Base-by-base conservation (phyloP, 2,888 invertebrate species). In the Anoplius nigerrimus region DNA sequence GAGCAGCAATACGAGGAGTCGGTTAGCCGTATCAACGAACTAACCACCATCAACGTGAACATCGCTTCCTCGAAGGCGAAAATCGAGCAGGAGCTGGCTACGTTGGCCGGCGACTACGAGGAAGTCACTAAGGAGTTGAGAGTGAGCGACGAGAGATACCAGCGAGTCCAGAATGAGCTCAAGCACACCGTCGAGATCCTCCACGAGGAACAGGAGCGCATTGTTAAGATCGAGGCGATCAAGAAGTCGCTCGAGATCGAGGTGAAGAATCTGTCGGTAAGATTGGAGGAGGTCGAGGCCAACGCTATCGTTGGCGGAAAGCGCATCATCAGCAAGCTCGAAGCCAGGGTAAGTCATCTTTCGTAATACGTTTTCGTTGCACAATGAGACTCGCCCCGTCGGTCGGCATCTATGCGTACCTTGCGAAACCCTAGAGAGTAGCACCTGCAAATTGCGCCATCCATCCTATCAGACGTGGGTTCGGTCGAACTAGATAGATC, bases 221-320 rank as follows among this genome's bases (percentile, higher is more conserved):
- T 97, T 85, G 95, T 98, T 86, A 98, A 98, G 92, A 96, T 98
- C 90, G 98, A 98, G 91, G 94, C 98, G 83, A 95, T 98, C 91
- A 97, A 98, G 93, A 98, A 98, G 92, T 96, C 97, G 74, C 93
- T 98, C 87, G 98, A 98, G 91, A 97, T 97, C 89, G 98, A 98
- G 92, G 97, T 98, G 84, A 97, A 97, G 94, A 97, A 97, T 90
- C 91, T 98, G 89, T 95, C 96, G 81, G 92, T 97, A 82, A 95
- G 97, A 87, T 92, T 98, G 87, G 97, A 98, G 89, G 98, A 98
- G 90, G 98, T 98, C 81, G 98, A 98, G 90, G 95, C 98, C 84
- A 98, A 98, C 87, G 98, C 98, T 75, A 95, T 98, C 85, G 97
- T 98, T 83, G 98, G 98, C 86, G 97, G 97, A 89, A 98, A 95